Base-by-base conservation (phyloP, 1,140 invertebrate species). In the Drosophila sp. region DNA sequence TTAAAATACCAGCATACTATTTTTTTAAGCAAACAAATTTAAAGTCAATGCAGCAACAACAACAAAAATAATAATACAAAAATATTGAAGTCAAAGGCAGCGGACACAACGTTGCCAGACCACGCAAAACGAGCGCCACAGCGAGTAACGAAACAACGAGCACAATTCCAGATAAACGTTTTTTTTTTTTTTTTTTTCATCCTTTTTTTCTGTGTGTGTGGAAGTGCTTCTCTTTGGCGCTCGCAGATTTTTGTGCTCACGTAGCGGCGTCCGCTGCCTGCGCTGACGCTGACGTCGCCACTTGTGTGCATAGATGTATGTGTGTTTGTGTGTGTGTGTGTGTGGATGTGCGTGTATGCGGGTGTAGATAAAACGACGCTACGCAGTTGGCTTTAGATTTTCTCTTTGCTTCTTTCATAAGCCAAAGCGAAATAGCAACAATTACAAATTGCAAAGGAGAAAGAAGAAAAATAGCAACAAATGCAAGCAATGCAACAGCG, bases 91-190 rank as follows among this genome's bases (percentile, higher is more conserved):
- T n/a, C 6, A 9, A 32, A 43, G 16, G 51, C 38, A 29, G 21
- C 50, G n/a, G 45, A 4, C 13, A 7, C 45, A 67, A 78, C 46
- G 78, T 80, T 80, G 78, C 78, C 78, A 80, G 67, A 65, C 58
- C 40, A 53, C 40, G 46, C 18, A 8, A 58, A 45, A 43, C 45
- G 46, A 18, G 40, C 43, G 36, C 29, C 34, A 25, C 56, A 80
- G 58, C 78, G 78, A 81, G 78, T 73, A 65, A 58, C 62, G 64
- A 4, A 21, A 21, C 21, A 21, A 21, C 21, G 21, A 21, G 21
- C 21, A 1, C 21, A 21, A 21, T 21, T n/a, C n/a, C n/a, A n/a
- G n/a, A n/a, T n/a, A n/a, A n/a, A n/a, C 16, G 13, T 48, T 14
- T 34, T 41, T 32, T 34, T 38, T 43, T 34, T 51, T 65, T 9